Percentiles rank a stretch among this genome's conserved stretches.
These are phyloP conservation scores for Ctenopoma kingsleyae DNA, from an alignment of 2,797 vertebrate genomes.

Conservation along the genomic window DNA sequence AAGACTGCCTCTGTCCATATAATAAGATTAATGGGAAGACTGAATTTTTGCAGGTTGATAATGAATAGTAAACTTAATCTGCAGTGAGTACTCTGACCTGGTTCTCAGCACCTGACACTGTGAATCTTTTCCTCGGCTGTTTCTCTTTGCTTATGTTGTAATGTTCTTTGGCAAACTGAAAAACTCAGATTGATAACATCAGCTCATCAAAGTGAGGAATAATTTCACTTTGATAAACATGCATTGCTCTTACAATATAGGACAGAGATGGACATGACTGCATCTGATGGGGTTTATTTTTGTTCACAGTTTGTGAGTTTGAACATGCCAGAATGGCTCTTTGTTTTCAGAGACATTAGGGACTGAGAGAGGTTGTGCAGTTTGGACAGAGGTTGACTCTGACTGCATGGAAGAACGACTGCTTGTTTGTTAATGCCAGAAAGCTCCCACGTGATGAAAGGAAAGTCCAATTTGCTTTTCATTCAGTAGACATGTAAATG, in stretches of 20 bases:
- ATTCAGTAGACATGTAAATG: conserved; percentile 56
- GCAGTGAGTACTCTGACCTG: background rate
- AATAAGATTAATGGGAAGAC: conserved; percentile 15
- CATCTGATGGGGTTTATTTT: conserved; percentile 40
- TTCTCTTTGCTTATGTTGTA: conserved; percentile 26
- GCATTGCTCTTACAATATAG: conserved; percentile 26
- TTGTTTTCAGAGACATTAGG: conserved; percentile 74
- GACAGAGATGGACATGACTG: conserved; percentile 35
- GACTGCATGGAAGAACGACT: conserved; percentile 81
- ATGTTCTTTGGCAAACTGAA: conserved; percentile 31
- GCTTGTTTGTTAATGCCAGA: conserved; percentile 77
- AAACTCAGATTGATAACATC: conserved; percentile 19
- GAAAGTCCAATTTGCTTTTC: conserved; percentile 66
- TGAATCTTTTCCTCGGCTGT: conserved; percentile 6
- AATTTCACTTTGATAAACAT: conserved; percentile 9
- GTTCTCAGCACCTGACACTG: conserved; percentile 19
- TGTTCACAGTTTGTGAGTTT: conserved; percentile 65
- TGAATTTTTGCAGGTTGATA: conserved; percentile 15
- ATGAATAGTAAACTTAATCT: conserved; percentile 30
- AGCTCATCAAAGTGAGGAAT: background rate
- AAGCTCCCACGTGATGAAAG: conserved; percentile 75
- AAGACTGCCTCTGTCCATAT: background rate
- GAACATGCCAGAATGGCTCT: conserved; percentile 64
- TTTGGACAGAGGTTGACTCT: conserved; percentile 57
- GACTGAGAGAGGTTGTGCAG: conserved; percentile 56